Conservation (phyloP, 2,797 vertebrate genomes). For the Picus viridis region DNA sequence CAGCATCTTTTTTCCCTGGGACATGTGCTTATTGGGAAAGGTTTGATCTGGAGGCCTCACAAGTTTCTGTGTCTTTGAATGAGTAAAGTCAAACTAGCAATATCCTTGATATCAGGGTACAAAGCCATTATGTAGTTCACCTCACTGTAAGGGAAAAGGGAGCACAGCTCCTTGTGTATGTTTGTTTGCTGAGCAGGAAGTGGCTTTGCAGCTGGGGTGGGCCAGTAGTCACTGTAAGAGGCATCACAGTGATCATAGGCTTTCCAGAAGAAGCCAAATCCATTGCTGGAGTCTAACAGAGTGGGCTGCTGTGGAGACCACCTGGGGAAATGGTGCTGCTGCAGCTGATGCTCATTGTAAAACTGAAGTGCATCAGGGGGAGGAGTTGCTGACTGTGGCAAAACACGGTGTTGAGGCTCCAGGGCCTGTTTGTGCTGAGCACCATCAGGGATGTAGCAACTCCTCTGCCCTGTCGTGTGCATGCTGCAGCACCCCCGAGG, state of each 20-base stretch:
- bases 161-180: conserved; percentile 68
- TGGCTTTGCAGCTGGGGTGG: not conserved
- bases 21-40: not conserved
- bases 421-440: not conserved
- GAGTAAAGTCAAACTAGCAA: conserved; percentile 65
- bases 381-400: not conserved
- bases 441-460: rapidly evolving
- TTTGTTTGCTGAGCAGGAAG: conserved; percentile 41
- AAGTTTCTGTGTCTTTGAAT: conserved; percentile 67
- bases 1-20: not conserved
- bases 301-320: not conserved
- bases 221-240: not conserved
- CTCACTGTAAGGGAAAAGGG: conserved; percentile 71
- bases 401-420: not conserved
- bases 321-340: not conserved
- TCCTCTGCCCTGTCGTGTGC: not conserved
- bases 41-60: not conserved
- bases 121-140: conserved; percentile 73
- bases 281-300: not conserved
- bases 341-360: not conserved
- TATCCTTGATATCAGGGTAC: conserved; percentile 70
- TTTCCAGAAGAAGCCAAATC: not conserved
- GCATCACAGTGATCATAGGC: rapidly evolving
- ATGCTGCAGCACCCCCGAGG: not conserved
- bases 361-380: not conserved